A percentile compares a stretch with the other conserved stretches of the same genome.
These are phyloP conservation scores for Lepidurus couesii DNA, from an alignment of 1,140 invertebrate genomes.

Conservation along the genomic window DNA sequence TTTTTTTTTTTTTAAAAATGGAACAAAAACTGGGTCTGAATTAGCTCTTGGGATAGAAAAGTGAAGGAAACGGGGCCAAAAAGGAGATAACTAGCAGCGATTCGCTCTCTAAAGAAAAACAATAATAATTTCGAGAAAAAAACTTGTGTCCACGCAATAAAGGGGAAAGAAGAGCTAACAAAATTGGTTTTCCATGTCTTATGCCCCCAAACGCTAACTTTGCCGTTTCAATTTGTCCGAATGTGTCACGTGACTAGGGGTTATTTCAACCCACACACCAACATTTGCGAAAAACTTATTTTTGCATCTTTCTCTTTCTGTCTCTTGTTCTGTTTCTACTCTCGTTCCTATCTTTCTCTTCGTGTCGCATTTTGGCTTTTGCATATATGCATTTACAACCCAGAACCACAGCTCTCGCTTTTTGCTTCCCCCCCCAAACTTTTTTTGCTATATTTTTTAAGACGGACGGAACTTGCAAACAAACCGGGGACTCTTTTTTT, in stretches of 20 bases:
- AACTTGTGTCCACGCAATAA: background rate
- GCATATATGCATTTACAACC: background rate
- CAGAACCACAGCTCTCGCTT: background rate
- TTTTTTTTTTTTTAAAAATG: too few relatives aligned
- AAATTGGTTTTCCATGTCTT: background rate
- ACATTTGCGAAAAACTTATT: background rate
- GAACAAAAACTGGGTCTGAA: background rate
- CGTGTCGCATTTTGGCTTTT: background rate
- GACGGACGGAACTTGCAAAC: constrained; percentile 4
- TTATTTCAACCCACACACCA: constrained; percentile 16
- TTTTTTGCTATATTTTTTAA: background rate
- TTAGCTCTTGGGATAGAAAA: constrained; percentile 5
- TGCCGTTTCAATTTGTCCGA: constrained; percentile 11
- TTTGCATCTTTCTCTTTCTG: background rate
- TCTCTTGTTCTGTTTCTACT: too few relatives aligned
- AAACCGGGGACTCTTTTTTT: background rate
- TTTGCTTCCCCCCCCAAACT: background rate
- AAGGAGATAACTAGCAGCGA: background rate
- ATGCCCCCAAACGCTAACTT: background rate
- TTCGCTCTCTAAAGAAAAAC: background rate
- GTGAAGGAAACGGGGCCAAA: background rate
- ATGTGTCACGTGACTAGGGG: constrained; percentile 17
- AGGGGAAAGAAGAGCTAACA: background rate
- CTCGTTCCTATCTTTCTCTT: too few relatives aligned
- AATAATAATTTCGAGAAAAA: background rate